phyloP scores from a whole-genome alignment of 2,888 invertebrate genomes.

The Julus scandinavius region DNA sequence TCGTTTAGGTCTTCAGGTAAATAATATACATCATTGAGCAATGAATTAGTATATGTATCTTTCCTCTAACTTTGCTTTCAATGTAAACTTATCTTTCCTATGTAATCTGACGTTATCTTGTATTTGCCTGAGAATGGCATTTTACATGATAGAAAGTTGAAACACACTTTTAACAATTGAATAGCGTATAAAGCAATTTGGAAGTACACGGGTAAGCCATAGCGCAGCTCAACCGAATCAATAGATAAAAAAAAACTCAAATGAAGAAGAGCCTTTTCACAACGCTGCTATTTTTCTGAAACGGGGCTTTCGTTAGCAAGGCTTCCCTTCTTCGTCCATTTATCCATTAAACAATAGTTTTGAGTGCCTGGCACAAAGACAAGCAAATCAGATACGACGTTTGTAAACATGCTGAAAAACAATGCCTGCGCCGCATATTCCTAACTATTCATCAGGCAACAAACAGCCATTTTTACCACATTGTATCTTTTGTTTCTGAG shows the following conservation, averaged over 20 bases:
- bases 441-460: conserved; percentile 20
- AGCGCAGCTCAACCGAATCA: neutral
- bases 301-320: neutral
- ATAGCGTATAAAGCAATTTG: conserved; percentile 17
- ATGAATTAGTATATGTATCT: too few relatives aligned
- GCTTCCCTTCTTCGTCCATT: neutral
- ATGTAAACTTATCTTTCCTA: too few relatives aligned
- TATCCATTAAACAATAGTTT: neutral
- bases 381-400: neutral
- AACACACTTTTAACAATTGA: neutral
- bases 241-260: conserved; percentile 16
- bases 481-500: neutral
- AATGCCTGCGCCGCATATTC: neutral
- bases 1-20: too few relatives aligned
- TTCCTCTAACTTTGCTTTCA: too few relatives aligned
- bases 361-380: neutral
- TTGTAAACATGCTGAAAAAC: neutral
- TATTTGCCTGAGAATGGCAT: neutral
- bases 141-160: neutral
- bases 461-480: neutral
- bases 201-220: neutral
- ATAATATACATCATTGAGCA: too few relatives aligned
- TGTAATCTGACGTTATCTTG: neutral
- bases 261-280: neutral
- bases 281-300: neutral